Evolutionary conservation across 2,888 invertebrate species (phyloP), one percentile per base, ranked within the genome.

Genomic region (Amiota communis): DNA sequence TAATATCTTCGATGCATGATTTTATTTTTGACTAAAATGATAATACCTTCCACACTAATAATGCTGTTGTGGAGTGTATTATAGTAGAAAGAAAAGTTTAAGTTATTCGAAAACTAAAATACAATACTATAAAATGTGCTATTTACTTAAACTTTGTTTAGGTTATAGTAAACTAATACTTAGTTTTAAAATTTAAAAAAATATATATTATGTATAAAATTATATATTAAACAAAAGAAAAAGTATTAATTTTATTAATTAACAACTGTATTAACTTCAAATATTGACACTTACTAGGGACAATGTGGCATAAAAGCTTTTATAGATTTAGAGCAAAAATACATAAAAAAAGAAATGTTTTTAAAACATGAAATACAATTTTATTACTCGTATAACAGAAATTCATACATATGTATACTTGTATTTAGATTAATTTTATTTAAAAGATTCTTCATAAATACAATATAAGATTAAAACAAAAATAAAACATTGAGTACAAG

Each of bases 211-310:
- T 15, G 12, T 63, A 46, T 63, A 63, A 3, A 47, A 6, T 48
- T 65, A 15, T 15, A 48, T 23, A 65, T 48, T 36, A n/a, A 65
- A n/a, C 9, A 65, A 48, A 47, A 46, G 48, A 3, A n/a, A 59
- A 59, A 59, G 59, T 65, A 65, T 48, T 65, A 65, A 47, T 11
- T 65, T 17, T 46, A 17, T 6, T 48, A 47, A 59, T 59, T 23
- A 17, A 65, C 49, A 48, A 17, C 15, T 65, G 10, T n/a, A 65
- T 48, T 65, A 17, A 46, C n/a, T 8, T 36, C 12, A 64, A 20
- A 53, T 70, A 70, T 64, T 72, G 74, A 74, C 74, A 72, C 51
- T 74, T 23, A 70, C 69, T 74, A 74, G 74, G 74, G 74, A 74
- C 70, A 74, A 48, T 36, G 23, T 49, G 73, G 48, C 64, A 70